Evolutionary conservation across 2,113 vertebrate genomes (phyloP), one percentile per base, ranked within the genome.

Genomic region (Murina feae): DNA sequence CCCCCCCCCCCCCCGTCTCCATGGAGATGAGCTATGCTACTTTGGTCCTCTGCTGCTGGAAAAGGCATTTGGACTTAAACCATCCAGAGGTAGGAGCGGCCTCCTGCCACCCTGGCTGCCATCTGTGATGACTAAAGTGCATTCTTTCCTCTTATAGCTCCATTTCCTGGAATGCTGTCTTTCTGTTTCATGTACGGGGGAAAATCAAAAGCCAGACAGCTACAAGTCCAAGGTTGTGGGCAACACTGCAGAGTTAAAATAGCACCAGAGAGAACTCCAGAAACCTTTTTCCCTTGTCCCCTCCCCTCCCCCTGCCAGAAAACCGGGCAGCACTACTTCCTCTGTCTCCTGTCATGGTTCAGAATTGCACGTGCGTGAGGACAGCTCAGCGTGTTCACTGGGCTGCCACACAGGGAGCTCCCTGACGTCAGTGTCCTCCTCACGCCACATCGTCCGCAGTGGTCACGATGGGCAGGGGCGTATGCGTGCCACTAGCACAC

Each of bases 391-490:
- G 25, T 44, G 42, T 53, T 28, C 37, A 21, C 28, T 25, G n/a
- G 58, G 39, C 51, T 39, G 71, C 47, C n/a, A 6, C 0, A 2
- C 4, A 8, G 69, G 65, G 66, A 65, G 92, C 93, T 97, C 93
- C 95, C 81, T 72, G 79, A 95, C 92, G 82, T 47, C 71, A 71
- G 93, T 66, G 17, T 95, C 49, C 68, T 63, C 79, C 87, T 91
- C 84, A 78, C 9, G 63, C 11, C 79, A 91, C 47, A 60, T 80
- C 92, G 85, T 85, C 81, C 42, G 51, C 21, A 35, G 65, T 37
- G 83, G 94, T 76, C 69, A 65, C 63, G 49, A 82, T n/a, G 68
- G 96, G 96, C 90, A 91, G 32, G 85, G 89, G 95, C 28, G 55
- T 0, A 1, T 28, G 44, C 84, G 93, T 14, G 6, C 90, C 95